Conservation (phyloP, 2,888 invertebrate genomes). For the Heliconius sara region DNA sequence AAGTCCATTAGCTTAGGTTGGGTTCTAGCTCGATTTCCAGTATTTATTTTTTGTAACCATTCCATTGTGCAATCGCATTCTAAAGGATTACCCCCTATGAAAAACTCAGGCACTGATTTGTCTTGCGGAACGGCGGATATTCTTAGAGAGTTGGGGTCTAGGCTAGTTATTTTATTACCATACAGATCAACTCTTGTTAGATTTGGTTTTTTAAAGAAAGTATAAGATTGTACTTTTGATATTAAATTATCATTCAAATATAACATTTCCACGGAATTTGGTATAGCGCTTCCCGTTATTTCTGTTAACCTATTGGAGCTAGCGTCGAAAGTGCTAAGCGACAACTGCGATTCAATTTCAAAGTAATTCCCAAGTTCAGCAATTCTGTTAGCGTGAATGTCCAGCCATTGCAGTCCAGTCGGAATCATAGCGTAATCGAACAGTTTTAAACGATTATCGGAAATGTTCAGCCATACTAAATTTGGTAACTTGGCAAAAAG, state of each 20-base stretch:
- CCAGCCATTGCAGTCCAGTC: constrained; percentile 92
- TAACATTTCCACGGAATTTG: constrained; percentile 91
- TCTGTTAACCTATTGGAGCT: constrained; percentile 92
- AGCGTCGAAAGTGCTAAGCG: constrained; percentile 91
- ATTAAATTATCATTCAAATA: constrained; percentile 92
- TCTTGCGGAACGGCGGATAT: constrained; percentile 90
- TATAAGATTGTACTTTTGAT: constrained; percentile 92
- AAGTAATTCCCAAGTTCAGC: constrained; percentile 92
- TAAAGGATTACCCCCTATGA: constrained; percentile 93
- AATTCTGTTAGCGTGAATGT: constrained; percentile 93
- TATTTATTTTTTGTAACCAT: constrained; percentile 93
- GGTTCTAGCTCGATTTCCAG: constrained; percentile 88
- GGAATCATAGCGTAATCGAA: constrained; percentile 94
- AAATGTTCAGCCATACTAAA: constrained; percentile 93
- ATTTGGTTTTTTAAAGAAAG: constrained; percentile 94
- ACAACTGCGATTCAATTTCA: constrained; percentile 91
- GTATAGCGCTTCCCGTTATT: constrained; percentile 92
- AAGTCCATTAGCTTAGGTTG: constrained; percentile 93
- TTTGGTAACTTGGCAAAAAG: constrained; percentile 92
- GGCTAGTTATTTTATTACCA: constrained; percentile 90
- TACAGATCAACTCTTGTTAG: constrained; percentile 91
- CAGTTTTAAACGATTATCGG: constrained; percentile 92
- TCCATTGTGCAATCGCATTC: constrained; percentile 96
- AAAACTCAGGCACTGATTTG: constrained; percentile 90
- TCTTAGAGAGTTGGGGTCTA: constrained; percentile 89